Base-by-base conservation (phyloP, 2,888 invertebrate genomes). In the Dasypogon diadema region DNA sequence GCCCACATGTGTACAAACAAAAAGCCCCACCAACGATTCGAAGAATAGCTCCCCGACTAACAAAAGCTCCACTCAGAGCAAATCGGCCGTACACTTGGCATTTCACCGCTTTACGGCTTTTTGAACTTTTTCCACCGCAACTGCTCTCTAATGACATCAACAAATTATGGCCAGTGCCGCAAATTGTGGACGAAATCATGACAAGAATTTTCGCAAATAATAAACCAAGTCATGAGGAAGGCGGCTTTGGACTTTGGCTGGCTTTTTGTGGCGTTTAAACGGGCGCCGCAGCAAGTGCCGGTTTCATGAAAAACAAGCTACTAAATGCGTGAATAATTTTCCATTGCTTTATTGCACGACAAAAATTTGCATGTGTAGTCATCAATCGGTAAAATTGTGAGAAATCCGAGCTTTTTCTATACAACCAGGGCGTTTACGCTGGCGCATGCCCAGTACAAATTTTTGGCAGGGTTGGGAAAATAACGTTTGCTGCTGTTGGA, bases 361-460 rank as follows among this genome's bases (percentile, higher is more conserved):
- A 18, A n/a, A n/a, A 16, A 65, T 65, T 65, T 65, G 48, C 18
- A 46, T 65, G 48, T 42, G 63, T 37, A 8, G 42, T 21, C 10
- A 16, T 18, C 14, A 65, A n/a, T 37, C 65, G 65, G 65, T 24
- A 6, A 46, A 22, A 8, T 46, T 42, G 8, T 30, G 21, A 42
- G 63, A 24, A 21, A 16, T 46, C 24, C n/a, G 65, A 65, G 65
- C 65, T 65, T 65, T 65, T 65, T 65, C 65, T 65, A 65, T 65
- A 65, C 42, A 14, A 56, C 4, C 26, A 73, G 72, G 72, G 72
- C 72, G 72, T 73, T 73, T 56, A 73, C 72, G 22, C 34, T 24
- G 18, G 56, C 72, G 56, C 72, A 56, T 73, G 72, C 72, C 10
- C 14, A 22, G 6, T 56, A 18, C 6, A 22, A 37, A 30, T 10